A percentile compares a stretch with the other conserved stretches of the same genome.
Conservation (phyloP, 2,113 vertebrate genomes). For the Leuciscus idus region DNA sequence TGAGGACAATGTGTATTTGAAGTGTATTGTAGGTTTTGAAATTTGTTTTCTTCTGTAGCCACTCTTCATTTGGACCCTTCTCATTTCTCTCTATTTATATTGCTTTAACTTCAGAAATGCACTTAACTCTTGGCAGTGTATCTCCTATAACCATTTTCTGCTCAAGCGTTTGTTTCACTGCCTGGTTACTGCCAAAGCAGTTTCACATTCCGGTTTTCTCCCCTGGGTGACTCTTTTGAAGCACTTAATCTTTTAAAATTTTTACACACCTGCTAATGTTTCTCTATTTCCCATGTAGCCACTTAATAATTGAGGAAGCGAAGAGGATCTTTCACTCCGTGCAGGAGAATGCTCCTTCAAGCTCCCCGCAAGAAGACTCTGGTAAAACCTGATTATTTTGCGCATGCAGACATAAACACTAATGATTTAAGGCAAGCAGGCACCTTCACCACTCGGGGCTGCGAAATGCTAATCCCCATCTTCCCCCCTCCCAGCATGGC, state of each 20-base stretch:
- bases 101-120: slow-evolving; percentile 44
- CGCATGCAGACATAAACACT: slow-evolving; percentile 69
- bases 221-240: slow-evolving; percentile 55
- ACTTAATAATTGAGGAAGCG: slow-evolving; percentile 46
- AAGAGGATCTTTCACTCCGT: slow-evolving; percentile 39
- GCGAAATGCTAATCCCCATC: slow-evolving; percentile 93
- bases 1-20: slow-evolving; percentile 1
- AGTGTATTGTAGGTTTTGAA: slow-evolving; percentile 22
- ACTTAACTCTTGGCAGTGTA: slow-evolving; percentile 44
- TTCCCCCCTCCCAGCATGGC: slow-evolving; percentile 72
- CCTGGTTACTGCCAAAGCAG: slow-evolving; percentile 35
- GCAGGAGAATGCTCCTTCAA: slow-evolving; percentile 16
- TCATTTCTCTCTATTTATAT: slow-evolving; percentile 45
- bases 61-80: slow-evolving; percentile 41
- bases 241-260: slow-evolving; percentile 49
- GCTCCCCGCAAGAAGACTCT: slow-evolving; percentile 25
- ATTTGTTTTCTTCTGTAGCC: slow-evolving; percentile 4
- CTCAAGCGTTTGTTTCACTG: slow-evolving; percentile 27
- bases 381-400: slow-evolving; percentile 75
- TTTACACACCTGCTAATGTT: slow-evolving; percentile 54
- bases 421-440: slow-evolving; percentile 75
- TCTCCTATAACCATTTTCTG: slow-evolving; percentile 39
- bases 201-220: slow-evolving; percentile 34
- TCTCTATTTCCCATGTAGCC: slow-evolving; percentile 41
- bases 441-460: slow-evolving; percentile 81